Percentiles rank a stretch among this genome's conserved stretches.
Evolutionary conservation across 2,113 vertebrate species (phyloP).

Genomic region (Alouatta palliata): DNA sequence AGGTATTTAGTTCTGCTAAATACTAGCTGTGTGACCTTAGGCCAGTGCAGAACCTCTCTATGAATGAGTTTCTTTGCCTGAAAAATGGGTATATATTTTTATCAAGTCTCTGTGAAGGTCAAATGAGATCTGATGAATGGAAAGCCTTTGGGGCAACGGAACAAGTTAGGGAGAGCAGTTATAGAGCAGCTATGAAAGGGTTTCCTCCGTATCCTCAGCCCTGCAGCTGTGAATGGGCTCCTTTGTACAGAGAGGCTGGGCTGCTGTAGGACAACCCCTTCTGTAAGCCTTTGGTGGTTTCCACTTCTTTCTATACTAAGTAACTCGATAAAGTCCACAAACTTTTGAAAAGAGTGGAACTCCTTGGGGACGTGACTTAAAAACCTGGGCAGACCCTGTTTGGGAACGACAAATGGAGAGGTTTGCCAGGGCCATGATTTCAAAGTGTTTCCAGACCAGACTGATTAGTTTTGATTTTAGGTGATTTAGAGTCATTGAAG

Average conservation of each 20-base stretch:
- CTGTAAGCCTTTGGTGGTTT: background rate
- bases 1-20: background rate
- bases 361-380: background rate
- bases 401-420: background rate
- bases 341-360: background rate
- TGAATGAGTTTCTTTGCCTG: background rate
- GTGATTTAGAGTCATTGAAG: background rate
- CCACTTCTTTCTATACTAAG: background rate
- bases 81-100: background rate
- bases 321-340: background rate
- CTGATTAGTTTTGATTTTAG: background rate
- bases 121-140: background rate
- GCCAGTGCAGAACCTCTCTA: background rate
- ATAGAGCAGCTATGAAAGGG: background rate
- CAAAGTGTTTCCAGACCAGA: background rate
- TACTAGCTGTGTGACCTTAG: background rate
- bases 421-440: background rate
- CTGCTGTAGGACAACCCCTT: background rate
- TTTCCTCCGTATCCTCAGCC: background rate
- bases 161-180: background rate
- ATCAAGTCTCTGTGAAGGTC: background rate
- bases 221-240: background rate
- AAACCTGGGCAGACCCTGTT: background rate
- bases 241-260: background rate
- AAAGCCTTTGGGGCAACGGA: background rate